Conservation (phyloP, 2,888 invertebrate species). For the Archips crataeganus region DNA sequence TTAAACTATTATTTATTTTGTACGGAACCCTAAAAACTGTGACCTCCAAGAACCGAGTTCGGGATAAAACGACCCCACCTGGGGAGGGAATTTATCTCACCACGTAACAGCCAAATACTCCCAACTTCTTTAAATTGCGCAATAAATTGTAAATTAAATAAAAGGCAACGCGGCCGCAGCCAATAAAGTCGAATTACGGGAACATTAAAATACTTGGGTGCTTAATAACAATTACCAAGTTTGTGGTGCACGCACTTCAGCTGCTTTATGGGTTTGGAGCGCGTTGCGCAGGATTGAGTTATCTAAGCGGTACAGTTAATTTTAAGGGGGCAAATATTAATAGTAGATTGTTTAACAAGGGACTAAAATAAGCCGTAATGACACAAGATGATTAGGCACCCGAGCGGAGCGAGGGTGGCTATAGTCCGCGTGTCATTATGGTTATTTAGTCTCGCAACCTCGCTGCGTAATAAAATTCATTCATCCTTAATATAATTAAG, state of each 20-base stretch:
- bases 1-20: too few relatives aligned
- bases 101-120: background rate
- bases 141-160: slow-evolving; percentile 24
- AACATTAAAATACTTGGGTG: slow-evolving; percentile 40
- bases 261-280: background rate
- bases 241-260: background rate
- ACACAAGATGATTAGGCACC: too few relatives aligned
- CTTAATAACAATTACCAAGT: slow-evolving; percentile 40
- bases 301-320: too few relatives aligned
- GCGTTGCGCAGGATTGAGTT: background rate
- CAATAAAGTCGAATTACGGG: slow-evolving; percentile 37
- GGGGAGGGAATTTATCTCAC: background rate
- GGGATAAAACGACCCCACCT: background rate
- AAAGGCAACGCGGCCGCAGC: slow-evolving; percentile 22
- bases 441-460: too few relatives aligned
- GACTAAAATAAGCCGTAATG: too few relatives aligned
- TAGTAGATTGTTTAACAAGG: too few relatives aligned
- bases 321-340: too few relatives aligned
- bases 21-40: too few relatives aligned
- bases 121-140: slow-evolving; percentile 24
- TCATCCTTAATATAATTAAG: too few relatives aligned
- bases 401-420: too few relatives aligned
- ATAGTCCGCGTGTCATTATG: too few relatives aligned
- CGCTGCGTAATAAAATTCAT: too few relatives aligned
- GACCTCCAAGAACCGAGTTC: background rate